phyloP scores from a whole-genome alignment of 2,113 vertebrate genomes.

The Myxocyprinus asiaticus region DNA sequence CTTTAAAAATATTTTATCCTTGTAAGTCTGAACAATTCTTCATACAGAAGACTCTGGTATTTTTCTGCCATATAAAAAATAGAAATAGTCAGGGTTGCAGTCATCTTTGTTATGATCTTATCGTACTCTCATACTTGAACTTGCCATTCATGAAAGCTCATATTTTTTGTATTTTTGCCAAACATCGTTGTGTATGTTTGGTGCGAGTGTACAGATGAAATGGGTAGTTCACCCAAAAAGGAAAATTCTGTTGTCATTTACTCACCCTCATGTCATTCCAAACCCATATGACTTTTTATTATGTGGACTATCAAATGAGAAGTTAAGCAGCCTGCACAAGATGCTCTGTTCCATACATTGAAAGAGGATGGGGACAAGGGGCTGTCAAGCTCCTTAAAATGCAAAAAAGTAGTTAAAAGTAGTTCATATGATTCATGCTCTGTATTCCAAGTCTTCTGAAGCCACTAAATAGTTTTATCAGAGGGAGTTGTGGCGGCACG shows the following conservation, averaged over 20 bases:
- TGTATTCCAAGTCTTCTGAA: too few species aligned
- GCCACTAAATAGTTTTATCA: too few species aligned
- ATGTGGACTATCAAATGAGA: neutral
- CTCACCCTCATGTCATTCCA: too few species aligned
- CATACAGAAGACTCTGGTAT: constrained; percentile 39
- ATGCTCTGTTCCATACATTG: neutral
- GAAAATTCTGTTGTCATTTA: too few species aligned
- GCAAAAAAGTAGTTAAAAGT: too few species aligned
- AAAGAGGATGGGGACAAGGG: neutral
- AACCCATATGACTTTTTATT: neutral
- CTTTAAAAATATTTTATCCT: constrained; percentile 30
- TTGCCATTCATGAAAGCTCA: neutral
- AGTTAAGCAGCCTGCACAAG: neutral
- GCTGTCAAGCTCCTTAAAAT: too few species aligned
- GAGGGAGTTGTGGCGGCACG: too few species aligned
- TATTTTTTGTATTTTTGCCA: neutral
- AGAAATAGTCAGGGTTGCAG: too few species aligned
- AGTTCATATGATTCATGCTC: too few species aligned
- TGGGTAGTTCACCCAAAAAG: neutral
- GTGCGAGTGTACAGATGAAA: neutral
- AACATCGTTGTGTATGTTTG: neutral
- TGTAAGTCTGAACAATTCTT: constrained; percentile 9
- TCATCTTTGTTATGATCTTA: too few species aligned
- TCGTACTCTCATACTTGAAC: neutral
- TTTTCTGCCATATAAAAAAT: constrained; percentile 6